Percentiles rank a stretch among this genome's conserved stretches.
Evolutionary conservation across 2,113 vertebrate species (phyloP).

Genomic region (Lophochroa leadbeateri): DNA sequence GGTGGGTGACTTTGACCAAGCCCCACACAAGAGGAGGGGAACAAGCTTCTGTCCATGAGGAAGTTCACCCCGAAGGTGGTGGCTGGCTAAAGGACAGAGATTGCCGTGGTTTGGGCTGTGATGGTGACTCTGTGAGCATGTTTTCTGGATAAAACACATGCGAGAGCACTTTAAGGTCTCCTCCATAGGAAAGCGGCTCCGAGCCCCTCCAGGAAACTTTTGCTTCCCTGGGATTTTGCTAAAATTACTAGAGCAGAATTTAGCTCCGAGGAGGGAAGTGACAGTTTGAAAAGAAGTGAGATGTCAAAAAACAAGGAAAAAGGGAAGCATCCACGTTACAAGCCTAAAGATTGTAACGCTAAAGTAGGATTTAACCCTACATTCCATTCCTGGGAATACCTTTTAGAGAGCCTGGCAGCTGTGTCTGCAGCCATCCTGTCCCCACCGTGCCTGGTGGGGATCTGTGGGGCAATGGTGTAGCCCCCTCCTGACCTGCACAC

Average conservation of each 20-base stretch:
- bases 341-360: not conserved
- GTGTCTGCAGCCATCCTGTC: not conserved
- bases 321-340: not conserved
- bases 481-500: not conserved
- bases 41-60: accelerated
- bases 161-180: slow-evolving; percentile 15
- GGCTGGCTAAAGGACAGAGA: not conserved
- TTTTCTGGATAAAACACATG: not conserved
- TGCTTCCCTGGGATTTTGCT: not conserved
- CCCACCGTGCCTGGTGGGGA: not conserved
- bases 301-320: not conserved
- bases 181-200: not conserved
- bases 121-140: not conserved
- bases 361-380: not conserved
- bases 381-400: not conserved
- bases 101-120: not conserved
- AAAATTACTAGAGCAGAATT: slow-evolving; percentile 54
- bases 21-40: not conserved
- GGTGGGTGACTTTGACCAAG: not conserved
- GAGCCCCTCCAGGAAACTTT: not conserved
- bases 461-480: accelerated
- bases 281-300: slow-evolving; percentile 16
- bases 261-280: slow-evolving; percentile 2
- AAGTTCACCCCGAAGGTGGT: not conserved
- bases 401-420: not conserved